Conservation (phyloP, 2,113 vertebrate species). For the Centropristis striata region DNA sequence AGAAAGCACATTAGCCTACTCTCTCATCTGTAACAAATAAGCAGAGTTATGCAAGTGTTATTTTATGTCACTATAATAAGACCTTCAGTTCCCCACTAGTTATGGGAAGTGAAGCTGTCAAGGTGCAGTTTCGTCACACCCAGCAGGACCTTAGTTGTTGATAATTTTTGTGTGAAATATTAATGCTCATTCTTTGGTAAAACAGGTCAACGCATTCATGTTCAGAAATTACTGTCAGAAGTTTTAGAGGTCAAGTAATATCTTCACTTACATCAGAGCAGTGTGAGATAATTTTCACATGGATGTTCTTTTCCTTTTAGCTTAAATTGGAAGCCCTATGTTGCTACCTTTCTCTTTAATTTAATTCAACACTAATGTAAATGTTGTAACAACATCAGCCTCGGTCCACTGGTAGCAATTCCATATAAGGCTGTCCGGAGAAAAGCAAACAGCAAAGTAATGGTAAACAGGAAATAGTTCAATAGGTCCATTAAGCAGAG, state of each 20-base stretch:
- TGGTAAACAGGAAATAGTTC: conserved; percentile 82
- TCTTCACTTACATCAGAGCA: conserved; percentile 9
- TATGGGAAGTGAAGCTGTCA: conserved; percentile 78
- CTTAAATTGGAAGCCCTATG: conserved; percentile 5
- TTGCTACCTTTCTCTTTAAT: conserved; percentile 39
- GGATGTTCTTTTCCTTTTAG: conserved; percentile 38
- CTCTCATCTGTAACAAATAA: conserved; percentile 74
- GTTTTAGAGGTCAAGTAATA: conserved; percentile 29
- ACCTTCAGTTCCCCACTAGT: conserved; percentile 57
- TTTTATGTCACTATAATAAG: conserved; percentile 79
- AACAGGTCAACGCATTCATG: conserved; percentile 52
- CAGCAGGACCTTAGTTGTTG: conserved; percentile 37
- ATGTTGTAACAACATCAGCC: conserved; percentile 41
- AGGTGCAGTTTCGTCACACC: conserved; percentile 68
- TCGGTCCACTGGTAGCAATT: conserved; percentile 16
- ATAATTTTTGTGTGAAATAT: conserved; percentile 67
- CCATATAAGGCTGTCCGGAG: conserved; percentile 70
- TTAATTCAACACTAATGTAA: conserved; percentile 55
- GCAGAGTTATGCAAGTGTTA: conserved; percentile 78
- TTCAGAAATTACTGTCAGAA: conserved; percentile 23
- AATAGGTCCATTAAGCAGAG: conserved; percentile 70
- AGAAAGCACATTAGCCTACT: conserved; percentile 53
- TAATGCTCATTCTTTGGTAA: conserved; percentile 47
- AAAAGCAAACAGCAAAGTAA: conserved; percentile 60
- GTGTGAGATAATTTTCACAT: conserved; percentile 7